These are phyloP conservation scores for Melinaea menophilus DNA, from an alignment of 2,888 invertebrate species.

Conservation along the genomic window DNA sequence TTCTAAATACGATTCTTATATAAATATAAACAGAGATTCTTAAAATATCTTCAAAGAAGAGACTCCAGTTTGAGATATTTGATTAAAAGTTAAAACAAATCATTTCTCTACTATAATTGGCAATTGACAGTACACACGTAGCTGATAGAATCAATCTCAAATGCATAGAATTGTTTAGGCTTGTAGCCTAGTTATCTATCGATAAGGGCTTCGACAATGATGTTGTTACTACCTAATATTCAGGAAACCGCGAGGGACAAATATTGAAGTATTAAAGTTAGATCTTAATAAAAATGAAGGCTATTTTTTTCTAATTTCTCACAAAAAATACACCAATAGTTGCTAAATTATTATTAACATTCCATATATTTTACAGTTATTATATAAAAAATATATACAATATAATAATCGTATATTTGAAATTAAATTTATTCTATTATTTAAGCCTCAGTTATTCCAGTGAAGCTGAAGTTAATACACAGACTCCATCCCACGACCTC, in stretches of 20 bases:
- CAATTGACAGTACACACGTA: slow-evolving; percentile 29
- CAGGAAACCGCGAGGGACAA: slow-evolving; percentile 12
- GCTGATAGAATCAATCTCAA: slow-evolving; percentile 61
- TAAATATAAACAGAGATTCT: too few species aligned
- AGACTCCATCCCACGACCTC: slow-evolving; percentile 11
- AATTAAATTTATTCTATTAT: neutral
- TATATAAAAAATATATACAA: too few species aligned
- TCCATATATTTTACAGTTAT: too few species aligned
- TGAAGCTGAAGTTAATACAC: slow-evolving; percentile 3
- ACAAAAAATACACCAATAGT: too few species aligned
- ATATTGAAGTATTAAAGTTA: neutral
- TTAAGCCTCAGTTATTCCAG: neutral
- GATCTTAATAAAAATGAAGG: neutral
- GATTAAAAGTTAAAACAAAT: slow-evolving; percentile 7
- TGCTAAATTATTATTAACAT: too few species aligned
- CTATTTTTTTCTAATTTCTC: too few species aligned
- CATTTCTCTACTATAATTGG: slow-evolving; percentile 26
- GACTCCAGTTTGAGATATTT: neutral
- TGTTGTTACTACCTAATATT: slow-evolving; percentile 17
- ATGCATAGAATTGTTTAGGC: slow-evolving; percentile 65
- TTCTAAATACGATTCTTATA: too few species aligned
- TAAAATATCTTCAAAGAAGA: too few species aligned
- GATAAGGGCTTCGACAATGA: slow-evolving; percentile 38
- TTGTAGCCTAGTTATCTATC: slow-evolving; percentile 33
- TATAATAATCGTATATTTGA: neutral